Conservation (phyloP, 1,140 invertebrate species). For the Neuroterus valhalla region DNA sequence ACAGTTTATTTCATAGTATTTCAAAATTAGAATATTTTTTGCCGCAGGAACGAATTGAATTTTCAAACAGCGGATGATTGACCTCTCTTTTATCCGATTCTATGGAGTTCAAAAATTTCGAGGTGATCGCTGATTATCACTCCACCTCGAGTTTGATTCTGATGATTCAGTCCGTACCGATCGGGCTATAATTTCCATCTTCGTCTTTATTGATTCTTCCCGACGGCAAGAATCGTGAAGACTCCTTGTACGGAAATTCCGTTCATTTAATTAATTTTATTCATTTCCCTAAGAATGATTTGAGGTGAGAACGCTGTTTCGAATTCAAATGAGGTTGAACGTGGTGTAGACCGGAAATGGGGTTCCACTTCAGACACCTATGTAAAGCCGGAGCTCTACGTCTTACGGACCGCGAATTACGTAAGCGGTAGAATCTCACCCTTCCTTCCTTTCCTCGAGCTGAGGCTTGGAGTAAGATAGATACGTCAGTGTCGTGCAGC, state of each 20-base stretch:
- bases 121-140: too few species aligned
- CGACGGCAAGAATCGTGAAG: too few species aligned
- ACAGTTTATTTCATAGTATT: background rate
- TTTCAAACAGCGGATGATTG: background rate
- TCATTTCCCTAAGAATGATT: background rate
- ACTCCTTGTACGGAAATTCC: too few species aligned
- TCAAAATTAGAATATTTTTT: background rate
- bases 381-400: slow-evolving; percentile 44
- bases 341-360: slow-evolving; percentile 48
- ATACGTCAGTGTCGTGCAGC: slow-evolving; percentile 65
- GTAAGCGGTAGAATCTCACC: slow-evolving; percentile 52
- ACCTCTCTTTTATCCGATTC: too few species aligned
- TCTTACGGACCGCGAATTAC: slow-evolving; percentile 63
- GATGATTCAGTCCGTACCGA: too few species aligned
- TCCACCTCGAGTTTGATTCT: too few species aligned
- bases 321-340: slow-evolving; percentile 33
- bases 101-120: too few species aligned
- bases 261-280: background rate
- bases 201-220: too few species aligned
- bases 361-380: slow-evolving; percentile 47
- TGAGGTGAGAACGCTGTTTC: background rate
- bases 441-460: slow-evolving; percentile 34
- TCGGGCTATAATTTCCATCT: too few species aligned
- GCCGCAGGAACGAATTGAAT: background rate
- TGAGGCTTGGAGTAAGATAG: slow-evolving; percentile 58